Percentiles rank a stretch among this genome's conserved stretches.
Conservation (phyloP, 64 coral and sea anemone species). For the Montipora foliosa region DNA sequence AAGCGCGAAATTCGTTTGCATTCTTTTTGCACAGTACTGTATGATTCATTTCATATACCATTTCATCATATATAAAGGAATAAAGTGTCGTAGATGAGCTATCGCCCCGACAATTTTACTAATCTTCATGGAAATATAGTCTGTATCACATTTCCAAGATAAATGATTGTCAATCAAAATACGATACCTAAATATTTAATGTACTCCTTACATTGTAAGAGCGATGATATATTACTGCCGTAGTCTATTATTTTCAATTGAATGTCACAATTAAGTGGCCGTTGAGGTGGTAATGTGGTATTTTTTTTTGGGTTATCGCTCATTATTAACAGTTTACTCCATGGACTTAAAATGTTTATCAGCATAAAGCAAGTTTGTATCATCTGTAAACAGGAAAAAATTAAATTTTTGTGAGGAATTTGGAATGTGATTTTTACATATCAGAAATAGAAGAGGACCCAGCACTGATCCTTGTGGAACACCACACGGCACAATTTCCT, state of each 20-base stretch:
- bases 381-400: not conserved
- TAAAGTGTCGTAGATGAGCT: constrained; percentile 14
- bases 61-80: not conserved
- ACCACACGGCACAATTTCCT: constrained; percentile 37
- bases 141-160: not conserved
- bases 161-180: not conserved
- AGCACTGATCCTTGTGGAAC: constrained; percentile 28
- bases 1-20: too few species aligned
- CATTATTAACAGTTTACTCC: too few species aligned
- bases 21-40: too few species aligned
- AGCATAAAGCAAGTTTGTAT: not conserved
- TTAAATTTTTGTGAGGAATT: constrained; percentile 16
- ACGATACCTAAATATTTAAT: constrained; percentile 25
- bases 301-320: too few species aligned
- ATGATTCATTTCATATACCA: too few species aligned
- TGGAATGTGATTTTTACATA: constrained; percentile 37
- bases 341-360: not conserved
- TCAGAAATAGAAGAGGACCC: constrained; percentile 61
- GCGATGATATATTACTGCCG: not conserved
- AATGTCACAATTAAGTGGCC: constrained; percentile 1
- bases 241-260: constrained; percentile 13
- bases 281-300: not conserved
- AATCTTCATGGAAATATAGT: constrained; percentile 8
- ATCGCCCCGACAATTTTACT: constrained; percentile 6
- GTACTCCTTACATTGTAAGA: constrained; percentile 6